phyloP scores from a whole-genome alignment of 2,888 invertebrate genomes.

The Sylvicola cinctus region DNA sequence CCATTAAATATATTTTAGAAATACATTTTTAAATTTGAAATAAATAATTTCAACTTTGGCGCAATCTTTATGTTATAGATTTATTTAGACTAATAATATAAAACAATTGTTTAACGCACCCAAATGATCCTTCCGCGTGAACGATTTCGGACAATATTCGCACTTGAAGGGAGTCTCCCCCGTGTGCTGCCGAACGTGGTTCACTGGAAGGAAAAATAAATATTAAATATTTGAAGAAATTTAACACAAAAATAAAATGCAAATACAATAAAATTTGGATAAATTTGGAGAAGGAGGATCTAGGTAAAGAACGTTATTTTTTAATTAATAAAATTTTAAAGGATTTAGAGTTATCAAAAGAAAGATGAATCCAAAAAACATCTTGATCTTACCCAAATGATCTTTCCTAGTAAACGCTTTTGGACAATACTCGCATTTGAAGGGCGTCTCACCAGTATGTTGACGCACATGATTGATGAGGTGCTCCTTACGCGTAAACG shows the following conservation, averaged over 20 bases:
- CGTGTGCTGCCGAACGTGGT: conserved; percentile 67
- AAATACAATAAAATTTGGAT: too few species aligned
- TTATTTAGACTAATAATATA: neutral
- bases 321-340: too few species aligned
- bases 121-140: conserved; percentile 66
- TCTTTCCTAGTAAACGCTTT: conserved; percentile 72
- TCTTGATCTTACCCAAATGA: conserved; percentile 35
- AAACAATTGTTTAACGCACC: conserved; percentile 15
- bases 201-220: conserved; percentile 40
- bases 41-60: conserved; percentile 3
- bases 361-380: neutral
- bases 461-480: conserved; percentile 67
- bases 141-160: conserved; percentile 68
- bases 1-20: neutral
- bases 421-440: conserved; percentile 64
- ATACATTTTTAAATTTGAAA: neutral
- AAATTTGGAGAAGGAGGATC: too few species aligned
- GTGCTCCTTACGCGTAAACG: conserved; percentile 76
- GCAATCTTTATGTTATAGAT: neutral
- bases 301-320: too few species aligned
- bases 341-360: too few species aligned
- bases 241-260: too few species aligned
- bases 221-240: too few species aligned
- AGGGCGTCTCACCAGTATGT: conserved; percentile 65
- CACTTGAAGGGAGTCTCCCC: conserved; percentile 64